Conservation (phyloP, 2,113 vertebrate genomes). For the Suricata suricatta region DNA sequence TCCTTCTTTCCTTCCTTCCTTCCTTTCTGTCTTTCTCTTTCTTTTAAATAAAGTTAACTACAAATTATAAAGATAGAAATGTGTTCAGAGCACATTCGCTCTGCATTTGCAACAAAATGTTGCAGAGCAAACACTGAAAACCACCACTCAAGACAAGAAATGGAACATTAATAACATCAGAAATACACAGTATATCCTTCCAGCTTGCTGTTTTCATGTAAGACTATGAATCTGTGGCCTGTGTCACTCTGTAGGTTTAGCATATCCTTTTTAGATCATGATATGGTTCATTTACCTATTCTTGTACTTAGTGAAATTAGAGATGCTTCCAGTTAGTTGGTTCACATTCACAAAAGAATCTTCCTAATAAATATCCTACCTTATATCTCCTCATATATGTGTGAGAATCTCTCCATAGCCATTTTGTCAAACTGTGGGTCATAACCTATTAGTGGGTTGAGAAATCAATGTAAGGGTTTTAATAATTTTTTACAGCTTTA, state of each 20-base stretch:
- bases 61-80: neutral
- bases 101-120: neutral
- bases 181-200: neutral
- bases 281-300: neutral
- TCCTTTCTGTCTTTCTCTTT: too few relatives aligned
- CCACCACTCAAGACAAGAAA: neutral
- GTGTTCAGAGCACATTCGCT: neutral
- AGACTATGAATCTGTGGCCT: neutral
- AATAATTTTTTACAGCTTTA: neutral
- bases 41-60: neutral
- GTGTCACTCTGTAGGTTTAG: neutral
- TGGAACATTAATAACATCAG: neutral
- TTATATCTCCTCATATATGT: neutral
- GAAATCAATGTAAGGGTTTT: neutral
- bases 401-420: neutral
- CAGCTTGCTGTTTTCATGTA: rapidly evolving
- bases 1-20: too few relatives aligned
- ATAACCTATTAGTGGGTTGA: neutral
- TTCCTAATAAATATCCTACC: neutral
- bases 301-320: neutral
- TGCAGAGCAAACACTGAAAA: neutral
- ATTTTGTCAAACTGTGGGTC: neutral
- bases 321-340: neutral
- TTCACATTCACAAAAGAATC: neutral
- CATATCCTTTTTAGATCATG: neutral